Evolutionary conservation across 2,113 vertebrate species (phyloP), one percentile per base, ranked within the genome.

Genomic region (Heterochromis multidens): DNA sequence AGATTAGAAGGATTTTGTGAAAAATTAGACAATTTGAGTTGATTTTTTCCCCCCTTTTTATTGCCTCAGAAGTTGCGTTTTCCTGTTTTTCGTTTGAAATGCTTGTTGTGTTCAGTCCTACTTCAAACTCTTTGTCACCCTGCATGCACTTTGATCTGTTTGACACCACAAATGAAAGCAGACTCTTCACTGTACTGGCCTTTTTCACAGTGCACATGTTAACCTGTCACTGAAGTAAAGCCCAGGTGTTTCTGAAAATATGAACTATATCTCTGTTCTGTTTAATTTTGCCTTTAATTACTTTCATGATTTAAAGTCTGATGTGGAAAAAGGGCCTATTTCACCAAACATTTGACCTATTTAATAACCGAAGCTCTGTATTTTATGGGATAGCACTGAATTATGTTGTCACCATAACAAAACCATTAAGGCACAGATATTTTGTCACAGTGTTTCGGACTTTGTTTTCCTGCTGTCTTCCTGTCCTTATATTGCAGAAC

Each of bases 111-210:
- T 85, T 67, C 25, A 5, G 25, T 60, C 62, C 27, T 9, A 40
- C 83, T 83, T 37, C 83, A 79, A 82, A 93, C 90, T 57, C 59
- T 46, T 52, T 16, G 6, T 43, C 63, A 60, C 29, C 43, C 6
- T 85, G 78, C n/a, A 43, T 87, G 88, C 77, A 88, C 88, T 91
- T 86, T 78, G 74, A 81, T 27, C 77, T 17, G 46, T 83, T 46
- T 43, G 59, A 77, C 35, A 65, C 46, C 58, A 60, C 65, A 54
- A 67, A 65, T 7, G 27, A 81, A 49, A 76, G 62, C 21, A 37
- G 40, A 72, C 16, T 37, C n/a, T n/a, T 56, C 43, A 5, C 5
- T 16, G 25, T 25, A 17, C 27, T 13, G 16, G 33, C n/a, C 7
- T 67, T 70, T 54, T 33, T 56, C 52, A 56, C 52, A 56, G 52